phyloP scores from a whole-genome alignment of 1,140 invertebrate species.

The Meloidogyne floridensis region DNA sequence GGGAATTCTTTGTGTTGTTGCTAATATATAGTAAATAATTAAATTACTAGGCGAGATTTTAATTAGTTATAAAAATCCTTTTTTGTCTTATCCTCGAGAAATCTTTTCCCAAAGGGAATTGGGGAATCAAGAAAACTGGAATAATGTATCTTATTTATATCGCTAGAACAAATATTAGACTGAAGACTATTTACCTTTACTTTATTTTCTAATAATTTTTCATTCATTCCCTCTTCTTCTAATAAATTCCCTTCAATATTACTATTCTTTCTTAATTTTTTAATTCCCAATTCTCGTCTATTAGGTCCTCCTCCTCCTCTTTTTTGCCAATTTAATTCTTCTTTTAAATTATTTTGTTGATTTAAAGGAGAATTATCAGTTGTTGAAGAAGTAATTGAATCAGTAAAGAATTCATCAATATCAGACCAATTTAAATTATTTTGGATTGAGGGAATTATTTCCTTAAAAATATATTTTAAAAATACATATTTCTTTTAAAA shows the following conservation, averaged over 20 bases:
- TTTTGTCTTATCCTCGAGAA: too few species aligned
- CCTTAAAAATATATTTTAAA: background rate
- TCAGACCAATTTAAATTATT: slow-evolving; percentile 4
- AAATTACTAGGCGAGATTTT: background rate
- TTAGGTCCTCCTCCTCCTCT: background rate
- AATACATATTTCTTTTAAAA: too few species aligned
- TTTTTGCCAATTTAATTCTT: background rate
- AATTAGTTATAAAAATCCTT: too few species aligned
- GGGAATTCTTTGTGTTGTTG: too few species aligned
- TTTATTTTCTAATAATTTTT: slow-evolving; percentile 1
- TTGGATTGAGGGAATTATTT: background rate
- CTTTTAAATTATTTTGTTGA: background rate
- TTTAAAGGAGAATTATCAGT: background rate
- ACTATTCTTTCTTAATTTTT: slow-evolving; percentile 18
- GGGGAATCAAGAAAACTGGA: too few species aligned
- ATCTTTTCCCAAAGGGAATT: too few species aligned
- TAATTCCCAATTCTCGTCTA: slow-evolving; percentile 23
- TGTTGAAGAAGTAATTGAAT: background rate
- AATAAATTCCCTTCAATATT: background rate
- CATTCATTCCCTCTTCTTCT: background rate
- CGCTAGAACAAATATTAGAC: too few species aligned
- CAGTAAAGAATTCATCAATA: slow-evolving; percentile 14
- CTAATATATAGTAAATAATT: background rate
- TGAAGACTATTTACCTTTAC: background rate
- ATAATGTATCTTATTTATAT: too few species aligned